Base-by-base conservation (phyloP, 2,797 vertebrate genomes). In the Gallirallus australis region DNA sequence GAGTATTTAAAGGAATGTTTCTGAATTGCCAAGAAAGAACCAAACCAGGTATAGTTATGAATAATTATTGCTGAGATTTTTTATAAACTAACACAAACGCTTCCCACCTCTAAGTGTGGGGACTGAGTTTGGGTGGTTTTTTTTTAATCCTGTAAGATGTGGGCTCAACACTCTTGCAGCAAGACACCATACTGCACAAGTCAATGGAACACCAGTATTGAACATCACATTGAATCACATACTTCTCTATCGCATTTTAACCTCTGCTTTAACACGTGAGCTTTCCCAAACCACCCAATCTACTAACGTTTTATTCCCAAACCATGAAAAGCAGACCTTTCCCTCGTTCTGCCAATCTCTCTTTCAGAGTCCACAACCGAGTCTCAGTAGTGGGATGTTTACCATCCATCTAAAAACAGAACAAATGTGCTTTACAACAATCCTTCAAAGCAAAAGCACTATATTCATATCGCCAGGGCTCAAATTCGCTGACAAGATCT, bases 401-500 rank as follows among this genome's bases (percentile, higher is more conserved):
- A 63, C 10, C 19, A 47, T 21, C 11, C 30, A 61, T 16, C 59
- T 12, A 37, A 90, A 91, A 73, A 25, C 11, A 82, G 52, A 79
- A 31, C 10, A 82, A 60, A 70, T 12, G 7, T 54, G 21, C 42
- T 82, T 90, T 47, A 69, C 30, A 70, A 68, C 39, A 93, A 17
- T 27, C 15, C 31, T 80, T 72, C 56, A 77, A 88, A 86, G 73
- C 12, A 77, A 82, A 86, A 63, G 9, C 19, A 8, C 31, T 54
- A 10, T 8, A 91, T 53, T 70, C 63, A 64, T 18, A 86, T 45
- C 60, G n/a, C 28, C 66, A 73, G 33, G 53, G 53, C 50, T 92
- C 33, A 89, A 54, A 93, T 66, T 84, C 0, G 37, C 95, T 94
- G 90, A 94, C 56, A 73, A 88, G 63, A 86, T 64, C 59, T 91